Evolutionary conservation across 2,797 vertebrate species (phyloP).

Genomic region (Macroramphosus scolopax): DNA sequence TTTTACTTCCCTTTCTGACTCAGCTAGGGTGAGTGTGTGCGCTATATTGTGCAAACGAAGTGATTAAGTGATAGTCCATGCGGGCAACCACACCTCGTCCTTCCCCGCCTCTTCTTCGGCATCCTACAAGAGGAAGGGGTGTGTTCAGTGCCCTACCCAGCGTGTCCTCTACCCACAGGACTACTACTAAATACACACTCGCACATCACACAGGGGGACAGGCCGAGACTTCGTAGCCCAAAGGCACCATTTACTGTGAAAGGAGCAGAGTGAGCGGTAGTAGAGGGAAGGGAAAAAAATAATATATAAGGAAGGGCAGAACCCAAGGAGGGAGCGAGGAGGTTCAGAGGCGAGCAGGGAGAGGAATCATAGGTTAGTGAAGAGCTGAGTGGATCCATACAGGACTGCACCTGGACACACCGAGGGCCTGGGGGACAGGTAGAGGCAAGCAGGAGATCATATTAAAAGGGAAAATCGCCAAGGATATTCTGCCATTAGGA

Average conservation of each 20-base stretch:
- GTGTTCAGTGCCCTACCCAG: slow-evolving; percentile 60
- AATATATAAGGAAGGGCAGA: slow-evolving; percentile 42
- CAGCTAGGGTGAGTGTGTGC: slow-evolving; percentile 7
- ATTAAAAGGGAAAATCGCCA: neutral
- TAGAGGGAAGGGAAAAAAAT: slow-evolving; percentile 23
- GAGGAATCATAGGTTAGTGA: slow-evolving; percentile 63
- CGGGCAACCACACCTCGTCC: slow-evolving; percentile 70
- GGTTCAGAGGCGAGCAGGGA: slow-evolving; percentile 41
- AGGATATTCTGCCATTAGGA: slow-evolving; percentile 36
- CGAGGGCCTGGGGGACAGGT: slow-evolving; percentile 18
- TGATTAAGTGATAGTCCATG: slow-evolving; percentile 28
- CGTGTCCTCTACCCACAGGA: slow-evolving; percentile 49
- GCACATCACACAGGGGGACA: slow-evolving; percentile 59
- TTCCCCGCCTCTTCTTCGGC: slow-evolving; percentile 32
- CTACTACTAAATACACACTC: slow-evolving; percentile 63
- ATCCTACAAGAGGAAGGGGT: slow-evolving; percentile 55
- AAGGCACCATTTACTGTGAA: slow-evolving; percentile 67
- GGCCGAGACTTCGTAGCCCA: slow-evolving; percentile 72
- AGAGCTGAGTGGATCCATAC: slow-evolving; percentile 47
- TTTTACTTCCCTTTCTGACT: slow-evolving; percentile 22
- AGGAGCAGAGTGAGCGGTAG: slow-evolving; percentile 49
- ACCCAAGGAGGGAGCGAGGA: slow-evolving; percentile 47
- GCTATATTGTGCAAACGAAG: slow-evolving; percentile 29
- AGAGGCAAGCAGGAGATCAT: slow-evolving; percentile 22
- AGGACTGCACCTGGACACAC: slow-evolving; percentile 39